Base-by-base conservation (phyloP, 2,888 invertebrate species). In the Andrena trimmerana region DNA sequence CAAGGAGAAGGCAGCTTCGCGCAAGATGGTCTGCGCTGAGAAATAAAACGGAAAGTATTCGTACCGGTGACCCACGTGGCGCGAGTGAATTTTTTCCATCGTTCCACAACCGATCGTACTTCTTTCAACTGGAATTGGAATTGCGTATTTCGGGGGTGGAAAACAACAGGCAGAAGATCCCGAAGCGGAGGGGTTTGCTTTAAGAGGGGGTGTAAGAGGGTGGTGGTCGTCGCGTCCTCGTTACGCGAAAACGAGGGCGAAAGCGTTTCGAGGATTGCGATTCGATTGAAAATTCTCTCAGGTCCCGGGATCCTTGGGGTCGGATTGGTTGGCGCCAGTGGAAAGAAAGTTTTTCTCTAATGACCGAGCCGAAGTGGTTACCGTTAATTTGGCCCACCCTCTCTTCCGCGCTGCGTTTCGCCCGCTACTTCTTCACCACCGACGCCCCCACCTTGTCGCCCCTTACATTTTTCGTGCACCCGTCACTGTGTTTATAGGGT, bases 311-410 rank as follows among this genome's bases (percentile, higher is more conserved):
- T 83, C 79, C 80, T 81, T 67, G 68, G 81, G 69, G 73, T 81
- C 70, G 79, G 86, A 88, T 89, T 88, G 90, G 88, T 89, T 80
- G 89, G 86, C 89, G 86, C 88, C 86, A 87, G 71, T 86, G 87
- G 88, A 89, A 90, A 87, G 90, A 91, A 91, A 88, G 88, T 90
- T 91, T 90, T 89, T 89, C 90, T 90, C 89, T 92, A 91, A 92
- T 92, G 91, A 92, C 90, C 90, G 80, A 83, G 77, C 86, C 88
- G 81, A 87, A 91, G 92, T 91, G 90, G 91, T 92, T 90, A 91
- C 89, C 90, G 92, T 93, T 93, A 93, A 93, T 93, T 93, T 90
- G 89, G 85, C 83, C 89, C 84, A 81, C 83, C 82, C 66, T 50
- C 66, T 24, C 80, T 83, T 57, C 71, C 81, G 65, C 77, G 42